A percentile compares a stretch with the other conserved stretches of the same genome.
Conservation (phyloP, 2,888 invertebrate species). For the Drosophila ezoana region DNA sequence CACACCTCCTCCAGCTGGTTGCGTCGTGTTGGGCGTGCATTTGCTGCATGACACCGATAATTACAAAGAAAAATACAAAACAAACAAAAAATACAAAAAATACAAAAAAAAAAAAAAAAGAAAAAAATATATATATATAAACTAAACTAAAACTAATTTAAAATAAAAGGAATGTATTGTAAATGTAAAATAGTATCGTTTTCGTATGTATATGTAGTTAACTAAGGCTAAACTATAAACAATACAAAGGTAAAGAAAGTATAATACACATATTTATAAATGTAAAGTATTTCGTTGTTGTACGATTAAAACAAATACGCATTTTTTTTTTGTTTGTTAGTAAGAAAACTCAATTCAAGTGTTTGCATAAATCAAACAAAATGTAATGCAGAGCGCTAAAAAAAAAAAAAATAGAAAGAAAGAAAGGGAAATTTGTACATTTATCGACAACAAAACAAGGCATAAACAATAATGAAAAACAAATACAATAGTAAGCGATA, state of each 20-base stretch:
- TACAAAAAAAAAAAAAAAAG: constrained; percentile 4
- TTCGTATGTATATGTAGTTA: constrained; percentile 57
- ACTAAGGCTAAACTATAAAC: constrained; percentile 55
- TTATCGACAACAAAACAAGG: constrained; percentile 36
- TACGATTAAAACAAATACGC: constrained; percentile 77
- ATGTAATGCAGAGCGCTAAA: constrained; percentile 17
- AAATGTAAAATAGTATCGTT: constrained; percentile 60
- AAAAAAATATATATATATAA: constrained; percentile 15
- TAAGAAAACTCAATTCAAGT: constrained; percentile 53
- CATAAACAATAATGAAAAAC: constrained; percentile 51
- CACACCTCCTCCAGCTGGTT: background rate
- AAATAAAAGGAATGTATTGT: constrained; percentile 55
- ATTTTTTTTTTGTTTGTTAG: constrained; percentile 74
- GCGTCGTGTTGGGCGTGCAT: constrained; percentile 21
- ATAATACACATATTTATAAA: constrained; percentile 66
- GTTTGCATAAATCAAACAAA: constrained; percentile 25
- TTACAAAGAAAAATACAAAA: constrained; percentile 27
- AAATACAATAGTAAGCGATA: constrained; percentile 44
- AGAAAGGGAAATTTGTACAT: constrained; percentile 48
- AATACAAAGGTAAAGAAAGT: constrained; percentile 42
- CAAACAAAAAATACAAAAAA: constrained; percentile 15
- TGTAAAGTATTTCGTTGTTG: constrained; percentile 77
- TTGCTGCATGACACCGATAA: constrained; percentile 29
- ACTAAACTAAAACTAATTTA: constrained; percentile 42
- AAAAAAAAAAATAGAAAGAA: background rate